Base-by-base conservation (phyloP, 2,797 vertebrate species). In the Masticophis lateralis region DNA sequence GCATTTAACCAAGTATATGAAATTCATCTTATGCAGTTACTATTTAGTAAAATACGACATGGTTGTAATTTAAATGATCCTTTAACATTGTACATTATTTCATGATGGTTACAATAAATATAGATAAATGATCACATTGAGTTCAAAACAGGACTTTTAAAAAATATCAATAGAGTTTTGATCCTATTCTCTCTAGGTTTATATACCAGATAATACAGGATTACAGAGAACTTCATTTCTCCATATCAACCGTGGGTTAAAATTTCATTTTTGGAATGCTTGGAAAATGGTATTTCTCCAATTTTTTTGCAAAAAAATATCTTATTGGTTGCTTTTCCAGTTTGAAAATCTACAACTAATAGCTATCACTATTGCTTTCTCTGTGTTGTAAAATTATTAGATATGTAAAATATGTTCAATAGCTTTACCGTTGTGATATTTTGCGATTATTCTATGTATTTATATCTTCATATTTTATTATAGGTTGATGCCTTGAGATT, bases 401-500 rank as follows among this genome's bases (percentile, higher is more conserved):
- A 83, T 25, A 47, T 88, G 83, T 55, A 94, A 93, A 90, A 37
- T 27, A 20, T 61, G 25, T 43, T 59, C 1, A 32, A 16, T 28
- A 47, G 0, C 11, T 88, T 91, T 37, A n/a, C 11, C 0, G 0
- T 4, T 91, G 18, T 7, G 6, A 1, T 53, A 5, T 37, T 92
- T 1, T n/a, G 51, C n/a, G 7, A 4, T 90, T 4, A 59, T 91
- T 86, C 51, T 74, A 86, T 1, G 22, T 87, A 12, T 60, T 32
- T 9, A 1, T 32, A 32, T 90, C 32, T 95, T 93, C 57, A 63
- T 96, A 94, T 95, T 86, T 51, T 86, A 92, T 47, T 95, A 92
- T 95, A 99, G 99, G 99, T 99, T 94, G 99, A 99, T 97, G 99
- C 99, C 86, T 97, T 99, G 94, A 98, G 99, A 93, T 98, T 99